These are phyloP conservation scores for Vanacampus margaritifer DNA, from an alignment of 2,113 vertebrate genomes.

Conservation along the genomic window DNA sequence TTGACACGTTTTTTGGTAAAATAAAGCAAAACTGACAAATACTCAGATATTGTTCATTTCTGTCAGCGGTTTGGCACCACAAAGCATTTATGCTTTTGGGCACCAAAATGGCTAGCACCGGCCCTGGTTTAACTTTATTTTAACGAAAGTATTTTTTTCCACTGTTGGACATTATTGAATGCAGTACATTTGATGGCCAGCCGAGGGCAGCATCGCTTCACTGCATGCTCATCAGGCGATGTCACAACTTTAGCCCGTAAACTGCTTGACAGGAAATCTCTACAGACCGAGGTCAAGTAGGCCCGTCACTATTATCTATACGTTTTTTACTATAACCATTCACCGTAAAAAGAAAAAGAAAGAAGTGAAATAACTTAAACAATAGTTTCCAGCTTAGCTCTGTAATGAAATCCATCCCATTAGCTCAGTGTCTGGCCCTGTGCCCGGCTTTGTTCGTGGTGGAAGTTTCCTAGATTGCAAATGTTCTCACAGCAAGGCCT, in stretches of 20 bases:
- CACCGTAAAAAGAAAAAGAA: background rate
- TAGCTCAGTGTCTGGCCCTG: conserved; percentile 46
- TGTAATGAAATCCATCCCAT: conserved; percentile 53
- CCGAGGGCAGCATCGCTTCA: conserved; percentile 42
- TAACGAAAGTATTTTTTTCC: background rate
- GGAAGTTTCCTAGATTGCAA: conserved; percentile 43
- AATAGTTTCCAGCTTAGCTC: conserved; percentile 7
- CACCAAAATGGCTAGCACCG: no score
- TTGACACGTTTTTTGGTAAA: no score
- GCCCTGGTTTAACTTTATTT: no score
- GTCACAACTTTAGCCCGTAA: background rate
- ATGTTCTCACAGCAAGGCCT: conserved; percentile 26
- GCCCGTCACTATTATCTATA: background rate
- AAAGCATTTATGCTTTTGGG: no score
- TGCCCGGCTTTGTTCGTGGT: conserved; percentile 38
- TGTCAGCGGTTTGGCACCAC: no score
- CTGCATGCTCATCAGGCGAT: background rate
- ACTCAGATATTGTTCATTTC: no score
- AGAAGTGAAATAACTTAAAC: background rate
- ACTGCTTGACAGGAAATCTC: background rate
- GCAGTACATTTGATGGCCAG: background rate
- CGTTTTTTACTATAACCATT: no score
- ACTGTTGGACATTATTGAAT: conserved; percentile 7
- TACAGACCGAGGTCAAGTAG: background rate
- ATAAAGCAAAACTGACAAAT: no score